Evolutionary conservation across 1,140 invertebrate species (phyloP), one percentile per base, ranked within the genome.

Genomic region (Scaptomyza pallida): DNA sequence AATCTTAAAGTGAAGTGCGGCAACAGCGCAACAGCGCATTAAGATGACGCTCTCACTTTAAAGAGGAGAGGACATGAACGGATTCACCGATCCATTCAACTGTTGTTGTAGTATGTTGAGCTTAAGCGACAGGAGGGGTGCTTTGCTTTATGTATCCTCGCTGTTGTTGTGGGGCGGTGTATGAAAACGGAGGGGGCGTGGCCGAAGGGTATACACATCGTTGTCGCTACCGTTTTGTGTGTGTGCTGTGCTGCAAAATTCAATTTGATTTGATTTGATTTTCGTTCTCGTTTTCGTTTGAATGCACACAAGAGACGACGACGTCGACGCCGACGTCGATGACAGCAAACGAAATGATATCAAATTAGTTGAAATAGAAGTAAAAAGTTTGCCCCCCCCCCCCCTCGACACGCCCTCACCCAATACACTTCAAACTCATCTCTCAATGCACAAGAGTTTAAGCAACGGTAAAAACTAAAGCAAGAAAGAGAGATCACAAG

Each of bases 181-280:
- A 26, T 21, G 19, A 4, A 4, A 4, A 2, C 4, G 19, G 26
- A 30, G 23, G 37, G 62, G 69, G 62, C 43, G 69, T 59, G 62
- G 23, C 17, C 13, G 15, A 30, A 41, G 26, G 37, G n/a, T n/a
- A n/a, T n/a, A n/a, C n/a, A n/a, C n/a, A n/a, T n/a, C n/a, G n/a
- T n/a, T n/a, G n/a, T n/a, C n/a, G n/a, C n/a, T n/a, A n/a, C n/a
- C n/a, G n/a, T n/a, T n/a, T n/a, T n/a, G n/a, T n/a, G n/a, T n/a
- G n/a, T 23, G 21, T 23, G 21, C 21, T 23, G 21, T 23, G 23
- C 23, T 26, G 2, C 60, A 85, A 89, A 89, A 89, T 89, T 89
- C 75, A 89, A 89, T 89, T 89, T 89, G 77, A 86, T 86, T 86
- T 88, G 80, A 89, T 89, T 89, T 89, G 85, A 89, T 89, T 89